A percentile compares a stretch with the other conserved stretches of the same genome.
Conservation (phyloP, 1,140 invertebrate species). For the Drosophila kurseongensis region DNA sequence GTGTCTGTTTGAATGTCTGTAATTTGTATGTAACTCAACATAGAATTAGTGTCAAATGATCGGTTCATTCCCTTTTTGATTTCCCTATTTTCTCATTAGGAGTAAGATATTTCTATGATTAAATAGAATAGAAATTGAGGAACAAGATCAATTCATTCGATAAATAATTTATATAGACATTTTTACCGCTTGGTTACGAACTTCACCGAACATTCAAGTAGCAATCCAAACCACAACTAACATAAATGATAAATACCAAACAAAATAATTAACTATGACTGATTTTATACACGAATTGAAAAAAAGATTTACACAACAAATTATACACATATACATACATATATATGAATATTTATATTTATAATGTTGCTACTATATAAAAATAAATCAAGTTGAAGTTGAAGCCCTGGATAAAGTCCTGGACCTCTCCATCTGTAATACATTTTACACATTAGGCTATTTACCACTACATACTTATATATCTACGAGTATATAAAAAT, state of each 20-base stretch:
- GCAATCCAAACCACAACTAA: constrained; percentile 51
- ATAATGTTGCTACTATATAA: constrained; percentile 72
- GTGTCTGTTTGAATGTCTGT: constrained; percentile 62
- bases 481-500: constrained; percentile 42
- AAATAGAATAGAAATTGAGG: constrained; percentile 20
- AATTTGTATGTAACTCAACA: constrained; percentile 31
- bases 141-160: constrained; percentile 37
- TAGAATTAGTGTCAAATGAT: constrained; percentile 13
- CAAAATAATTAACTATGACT: constrained; percentile 77
- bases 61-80: constrained; percentile 8
- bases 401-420: constrained; percentile 34
- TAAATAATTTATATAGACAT: constrained; percentile 20
- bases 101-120: constrained; percentile 16
- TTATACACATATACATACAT: constrained; percentile 68
- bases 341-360: constrained; percentile 70
- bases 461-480: constrained; percentile 46
- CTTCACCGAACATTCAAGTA: constrained; percentile 40
- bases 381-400: constrained; percentile 47
- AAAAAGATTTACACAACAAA: constrained; percentile 74
- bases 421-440: constrained; percentile 56
- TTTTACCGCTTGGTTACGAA: constrained; percentile 25
- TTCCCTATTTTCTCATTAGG: constrained; percentile 15
- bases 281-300: constrained; percentile 77
- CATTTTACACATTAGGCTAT: constrained; percentile 49
- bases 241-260: constrained; percentile 66